phyloP scores from a whole-genome alignment of 2,797 vertebrate species.

The Trachurus trachurus region DNA sequence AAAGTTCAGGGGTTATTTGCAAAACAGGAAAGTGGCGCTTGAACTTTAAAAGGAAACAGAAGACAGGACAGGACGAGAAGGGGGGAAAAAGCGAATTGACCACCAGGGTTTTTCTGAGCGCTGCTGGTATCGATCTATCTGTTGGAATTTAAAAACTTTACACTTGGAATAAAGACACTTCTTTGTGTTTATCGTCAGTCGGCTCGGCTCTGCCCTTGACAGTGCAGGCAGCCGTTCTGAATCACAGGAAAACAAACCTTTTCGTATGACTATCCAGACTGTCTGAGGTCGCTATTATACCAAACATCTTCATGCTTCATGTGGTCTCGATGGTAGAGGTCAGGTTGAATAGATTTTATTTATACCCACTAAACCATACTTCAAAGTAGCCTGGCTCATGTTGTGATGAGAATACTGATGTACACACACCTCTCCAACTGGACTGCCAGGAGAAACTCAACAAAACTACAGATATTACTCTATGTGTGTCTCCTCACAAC shows the following conservation, averaged over 20 bases:
- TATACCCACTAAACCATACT: constrained; percentile 4
- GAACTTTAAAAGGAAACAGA: constrained; percentile 49
- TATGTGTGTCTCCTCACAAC: neutral
- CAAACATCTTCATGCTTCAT: neutral
- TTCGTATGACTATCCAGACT: constrained; percentile 21
- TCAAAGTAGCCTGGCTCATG: neutral
- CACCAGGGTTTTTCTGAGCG: constrained; percentile 51
- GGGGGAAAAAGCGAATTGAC: neutral
- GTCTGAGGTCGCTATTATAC: constrained; percentile 18
- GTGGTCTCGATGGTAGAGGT: constrained; percentile 37
- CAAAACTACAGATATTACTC: constrained; percentile 14
- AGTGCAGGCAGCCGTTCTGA: constrained; percentile 1
- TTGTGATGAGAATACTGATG: constrained; percentile 21
- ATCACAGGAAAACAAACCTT: constrained; percentile 27
- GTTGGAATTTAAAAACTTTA: neutral
- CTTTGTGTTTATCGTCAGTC: constrained; percentile 10
- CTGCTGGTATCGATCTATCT: neutral
- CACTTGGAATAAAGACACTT: neutral
- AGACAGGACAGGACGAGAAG: constrained; percentile 20
- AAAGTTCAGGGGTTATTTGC: constrained; percentile 62
- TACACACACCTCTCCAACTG: neutral
- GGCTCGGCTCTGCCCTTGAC: constrained; percentile 25
- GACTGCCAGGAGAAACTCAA: constrained; percentile 20
- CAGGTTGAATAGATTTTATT: constrained; percentile 19
- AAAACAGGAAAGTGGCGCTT: constrained; percentile 71